phyloP scores from a whole-genome alignment of 2,888 invertebrate species.

The Trissoscelio sp. region DNA sequence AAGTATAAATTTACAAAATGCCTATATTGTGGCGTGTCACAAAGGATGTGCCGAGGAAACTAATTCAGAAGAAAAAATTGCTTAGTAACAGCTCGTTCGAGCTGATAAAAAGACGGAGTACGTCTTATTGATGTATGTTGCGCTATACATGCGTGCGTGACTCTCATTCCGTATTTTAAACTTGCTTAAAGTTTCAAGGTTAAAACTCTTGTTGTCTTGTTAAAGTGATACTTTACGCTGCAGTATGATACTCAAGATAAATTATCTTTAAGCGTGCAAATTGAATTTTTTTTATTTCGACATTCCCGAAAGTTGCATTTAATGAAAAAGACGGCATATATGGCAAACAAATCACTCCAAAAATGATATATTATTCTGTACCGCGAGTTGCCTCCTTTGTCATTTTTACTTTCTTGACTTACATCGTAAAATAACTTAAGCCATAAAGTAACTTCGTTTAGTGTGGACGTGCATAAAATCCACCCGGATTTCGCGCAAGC shows the following conservation, averaged over 20 bases:
- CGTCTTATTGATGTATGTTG: conserved; percentile 41
- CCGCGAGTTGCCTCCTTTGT: conserved; percentile 13
- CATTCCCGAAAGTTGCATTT: neutral
- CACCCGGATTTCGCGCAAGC: conserved; percentile 21
- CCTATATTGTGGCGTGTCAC: conserved; percentile 10
- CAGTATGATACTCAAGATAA: conserved; percentile 4
- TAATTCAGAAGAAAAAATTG: conserved; percentile 41
- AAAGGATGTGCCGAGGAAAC: conserved; percentile 45
- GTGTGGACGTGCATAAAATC: conserved; percentile 51
- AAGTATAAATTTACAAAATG: conserved; percentile 28
- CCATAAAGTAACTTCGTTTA: conserved; percentile 51
- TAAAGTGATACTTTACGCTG: neutral
- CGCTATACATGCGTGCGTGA: conserved; percentile 29
- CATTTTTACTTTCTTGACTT: conserved; percentile 44
- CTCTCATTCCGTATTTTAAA: conserved; percentile 34
- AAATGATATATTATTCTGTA: conserved; percentile 23
- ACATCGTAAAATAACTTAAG: conserved; percentile 54
- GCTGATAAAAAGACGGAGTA: conserved; percentile 35
- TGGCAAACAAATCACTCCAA: conserved; percentile 12
- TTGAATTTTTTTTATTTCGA: conserved; percentile 5
- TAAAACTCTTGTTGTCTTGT: conserved; percentile 6
- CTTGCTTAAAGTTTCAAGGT: conserved; percentile 24
- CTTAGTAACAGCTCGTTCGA: conserved; percentile 15
- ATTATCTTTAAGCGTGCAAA: conserved; percentile 7
- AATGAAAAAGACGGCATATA: neutral